Percentiles rank a stretch among this genome's conserved stretches.
These are phyloP conservation scores for Xanthorhoe spadicearia DNA, from an alignment of 2,888 invertebrate genomes.

Conservation along the genomic window DNA sequence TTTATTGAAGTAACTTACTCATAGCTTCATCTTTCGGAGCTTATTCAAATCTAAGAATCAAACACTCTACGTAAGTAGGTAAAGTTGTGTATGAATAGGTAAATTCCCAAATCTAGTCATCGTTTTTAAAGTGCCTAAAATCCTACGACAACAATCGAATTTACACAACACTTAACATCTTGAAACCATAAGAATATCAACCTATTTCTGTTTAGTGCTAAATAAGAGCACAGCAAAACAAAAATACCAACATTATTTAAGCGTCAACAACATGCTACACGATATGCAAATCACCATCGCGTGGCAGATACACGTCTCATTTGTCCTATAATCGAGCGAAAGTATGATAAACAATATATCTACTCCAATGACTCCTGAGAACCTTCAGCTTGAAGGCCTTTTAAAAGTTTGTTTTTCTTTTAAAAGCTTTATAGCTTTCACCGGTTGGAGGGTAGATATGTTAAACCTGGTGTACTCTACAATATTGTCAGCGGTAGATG, in stretches of 20 bases:
- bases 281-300: constrained; percentile 5
- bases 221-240: neutral
- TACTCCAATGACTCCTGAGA: neutral
- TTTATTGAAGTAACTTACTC: too few species aligned
- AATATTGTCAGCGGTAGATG: neutral
- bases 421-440: neutral
- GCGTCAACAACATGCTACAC: neutral
- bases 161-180: too few species aligned
- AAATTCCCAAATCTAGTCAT: too few species aligned
- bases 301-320: neutral
- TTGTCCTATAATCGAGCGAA: neutral
- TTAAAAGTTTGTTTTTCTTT: neutral
- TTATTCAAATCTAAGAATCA: too few species aligned
- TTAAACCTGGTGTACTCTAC: neutral
- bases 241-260: neutral
- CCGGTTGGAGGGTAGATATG: neutral
- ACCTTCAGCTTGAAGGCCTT: neutral
- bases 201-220: neutral
- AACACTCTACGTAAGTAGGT: too few species aligned
- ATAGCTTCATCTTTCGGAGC: too few species aligned
- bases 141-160: too few species aligned
- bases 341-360: neutral
- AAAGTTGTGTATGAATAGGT: too few species aligned
- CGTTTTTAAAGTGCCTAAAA: too few species aligned
- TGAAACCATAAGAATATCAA: too few species aligned